Conservation (phyloP, 2,888 invertebrate genomes). For the Ditula angustiorana region DNA sequence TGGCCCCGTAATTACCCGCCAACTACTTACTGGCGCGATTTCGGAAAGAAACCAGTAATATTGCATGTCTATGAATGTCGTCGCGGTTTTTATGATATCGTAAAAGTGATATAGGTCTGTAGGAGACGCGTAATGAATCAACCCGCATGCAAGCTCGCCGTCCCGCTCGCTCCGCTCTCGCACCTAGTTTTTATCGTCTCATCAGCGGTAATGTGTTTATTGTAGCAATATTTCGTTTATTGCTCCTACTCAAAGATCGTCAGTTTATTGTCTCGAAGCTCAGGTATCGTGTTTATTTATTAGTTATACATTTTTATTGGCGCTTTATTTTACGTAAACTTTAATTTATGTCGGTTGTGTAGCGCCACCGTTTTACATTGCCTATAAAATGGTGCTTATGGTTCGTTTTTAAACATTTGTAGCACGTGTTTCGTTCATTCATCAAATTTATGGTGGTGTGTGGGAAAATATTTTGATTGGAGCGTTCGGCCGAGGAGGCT, state of each 20-base stretch:
- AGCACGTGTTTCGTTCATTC: slow-evolving; percentile 85
- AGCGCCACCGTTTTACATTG: slow-evolving; percentile 81
- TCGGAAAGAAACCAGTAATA: slow-evolving; percentile 77
- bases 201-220: slow-evolving; percentile 84
- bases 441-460: slow-evolving; percentile 83
- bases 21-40: slow-evolving; percentile 71
- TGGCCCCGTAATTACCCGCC: slow-evolving; percentile 74
- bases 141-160: slow-evolving; percentile 48
- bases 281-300: slow-evolving; percentile 86
- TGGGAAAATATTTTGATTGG: slow-evolving; percentile 82
- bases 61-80: slow-evolving; percentile 74
- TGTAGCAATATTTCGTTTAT: slow-evolving; percentile 85
- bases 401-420: slow-evolving; percentile 83
- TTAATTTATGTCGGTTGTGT: slow-evolving; percentile 84
- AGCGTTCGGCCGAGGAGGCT: slow-evolving; percentile 49
- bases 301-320: slow-evolving; percentile 86
- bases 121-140: slow-evolving; percentile 47
- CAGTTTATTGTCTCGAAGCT: slow-evolving; percentile 82
- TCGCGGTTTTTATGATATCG: slow-evolving; percentile 76
- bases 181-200: slow-evolving; percentile 73
- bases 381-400: slow-evolving; percentile 84
- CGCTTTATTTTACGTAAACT: slow-evolving; percentile 85
- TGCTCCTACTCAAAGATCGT: slow-evolving; percentile 77
- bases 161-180: slow-evolving; percentile 48
- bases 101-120: slow-evolving; percentile 80